A percentile compares a stretch with the other conserved stretches of the same genome.
Conservation (phyloP, 2,113 vertebrate species). For the Dinomys branickii region DNA sequence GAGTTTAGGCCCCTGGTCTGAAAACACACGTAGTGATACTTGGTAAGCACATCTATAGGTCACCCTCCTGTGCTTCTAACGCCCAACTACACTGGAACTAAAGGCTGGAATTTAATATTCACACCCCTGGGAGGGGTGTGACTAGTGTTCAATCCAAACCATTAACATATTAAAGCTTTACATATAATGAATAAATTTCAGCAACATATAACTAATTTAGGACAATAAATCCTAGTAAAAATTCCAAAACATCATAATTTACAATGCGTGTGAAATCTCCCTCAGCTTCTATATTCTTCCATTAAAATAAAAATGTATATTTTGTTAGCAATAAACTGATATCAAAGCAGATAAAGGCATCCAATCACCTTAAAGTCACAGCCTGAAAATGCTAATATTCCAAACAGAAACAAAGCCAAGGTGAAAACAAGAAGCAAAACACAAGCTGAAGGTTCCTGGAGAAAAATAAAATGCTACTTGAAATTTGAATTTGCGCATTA, state of each 20-base stretch:
- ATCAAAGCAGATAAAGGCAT: not conserved
- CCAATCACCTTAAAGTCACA: not conserved
- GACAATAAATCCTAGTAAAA: not conserved
- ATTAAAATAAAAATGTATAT: not conserved
- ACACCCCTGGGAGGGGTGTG: not conserved
- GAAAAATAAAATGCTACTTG: constrained; percentile 68
- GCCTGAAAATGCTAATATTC: constrained; percentile 16
- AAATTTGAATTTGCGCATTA: constrained; percentile 71
- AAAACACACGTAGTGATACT: constrained; percentile 53
- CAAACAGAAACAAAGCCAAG: constrained; percentile 50
- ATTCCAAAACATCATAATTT: not conserved
- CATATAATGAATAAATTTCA: not conserved
- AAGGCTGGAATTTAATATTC: no score
- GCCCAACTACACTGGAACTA: not conserved
- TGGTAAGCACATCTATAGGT: not conserved
- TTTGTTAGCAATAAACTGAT: constrained; percentile 20
- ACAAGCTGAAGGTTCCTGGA: constrained; percentile 43
- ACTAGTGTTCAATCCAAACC: not conserved
- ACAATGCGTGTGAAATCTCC: not conserved
- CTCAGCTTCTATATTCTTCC: not conserved
- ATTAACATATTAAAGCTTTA: not conserved
- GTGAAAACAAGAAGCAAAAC: constrained; percentile 59
- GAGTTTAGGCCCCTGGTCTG: constrained; percentile 38
- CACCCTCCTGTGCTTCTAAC: not conserved
- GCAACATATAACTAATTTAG: not conserved